These are phyloP conservation scores for Asbolus verrucosus DNA, from an alignment of 1,140 invertebrate genomes.

Conservation along the genomic window DNA sequence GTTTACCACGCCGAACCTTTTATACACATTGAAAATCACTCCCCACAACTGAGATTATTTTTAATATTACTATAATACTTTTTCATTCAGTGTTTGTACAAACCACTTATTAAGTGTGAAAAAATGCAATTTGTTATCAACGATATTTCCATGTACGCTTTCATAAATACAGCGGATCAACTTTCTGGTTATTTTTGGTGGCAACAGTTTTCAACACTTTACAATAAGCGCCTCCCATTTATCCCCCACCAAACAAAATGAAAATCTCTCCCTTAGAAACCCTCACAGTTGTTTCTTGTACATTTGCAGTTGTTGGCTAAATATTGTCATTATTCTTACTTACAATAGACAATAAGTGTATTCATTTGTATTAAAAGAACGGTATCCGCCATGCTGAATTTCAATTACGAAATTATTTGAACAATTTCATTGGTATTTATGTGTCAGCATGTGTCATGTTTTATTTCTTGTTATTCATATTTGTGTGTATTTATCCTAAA, in stretches of 20 bases:
- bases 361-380: conserved; percentile 42
- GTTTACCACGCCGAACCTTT: too few species aligned
- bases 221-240: conserved; percentile 40
- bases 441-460: background rate
- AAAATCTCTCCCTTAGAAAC: conserved; percentile 37
- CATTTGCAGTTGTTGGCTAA: conserved; percentile 50
- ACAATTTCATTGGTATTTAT: conserved; percentile 9
- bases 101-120: too few species aligned
- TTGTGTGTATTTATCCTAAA: too few species aligned
- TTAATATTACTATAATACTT: too few species aligned
- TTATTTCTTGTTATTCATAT: background rate
- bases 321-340: conserved; percentile 50
- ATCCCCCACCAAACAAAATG: conserved; percentile 33
- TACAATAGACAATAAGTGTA: conserved; percentile 46
- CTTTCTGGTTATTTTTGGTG: background rate
- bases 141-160: too few species aligned
- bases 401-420: conserved; percentile 36
- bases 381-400: conserved; percentile 48
- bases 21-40: too few species aligned
- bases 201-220: conserved; percentile 33
- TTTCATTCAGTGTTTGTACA: too few species aligned
- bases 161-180: too few species aligned
- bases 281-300: conserved; percentile 48
- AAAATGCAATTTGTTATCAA: too few species aligned
- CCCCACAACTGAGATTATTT: too few species aligned